Percentiles rank a stretch among this genome's conserved stretches.
Evolutionary conservation across 2,113 vertebrate genomes (phyloP).

Genomic region (Pica pica): DNA sequence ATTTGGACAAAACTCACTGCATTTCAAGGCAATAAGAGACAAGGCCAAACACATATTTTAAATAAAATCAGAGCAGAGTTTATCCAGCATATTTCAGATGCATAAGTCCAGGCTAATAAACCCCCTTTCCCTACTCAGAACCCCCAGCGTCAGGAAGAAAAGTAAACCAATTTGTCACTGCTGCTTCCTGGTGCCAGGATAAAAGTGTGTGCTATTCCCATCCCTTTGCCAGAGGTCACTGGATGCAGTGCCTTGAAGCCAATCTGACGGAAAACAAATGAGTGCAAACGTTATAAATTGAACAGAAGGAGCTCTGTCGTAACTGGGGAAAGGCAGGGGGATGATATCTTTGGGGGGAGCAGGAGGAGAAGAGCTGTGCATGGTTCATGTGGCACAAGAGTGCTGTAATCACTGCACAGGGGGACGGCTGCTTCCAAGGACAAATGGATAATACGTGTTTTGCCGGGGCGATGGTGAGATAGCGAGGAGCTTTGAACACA

Average conservation of each 20-base stretch:
- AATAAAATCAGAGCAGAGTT: not conserved
- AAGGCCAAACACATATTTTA: not conserved
- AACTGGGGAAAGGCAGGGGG: not conserved
- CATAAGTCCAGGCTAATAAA: not conserved
- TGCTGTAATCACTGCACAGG: not conserved
- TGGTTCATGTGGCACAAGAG: not conserved
- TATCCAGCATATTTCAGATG: not conserved
- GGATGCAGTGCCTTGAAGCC: slow-evolving; percentile 27
- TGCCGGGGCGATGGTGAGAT: not conserved
- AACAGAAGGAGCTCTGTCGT: not conserved
- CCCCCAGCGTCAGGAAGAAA: slow-evolving; percentile 44
- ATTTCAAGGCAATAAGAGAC: not conserved
- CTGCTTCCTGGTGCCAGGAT: slow-evolving; percentile 55
- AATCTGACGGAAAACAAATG: slow-evolving; percentile 61
- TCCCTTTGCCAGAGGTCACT: slow-evolving; percentile 65
- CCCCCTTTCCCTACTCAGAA: not conserved
- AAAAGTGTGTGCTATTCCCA: slow-evolving; percentile 15
- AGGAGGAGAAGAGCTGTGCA: not conserved
- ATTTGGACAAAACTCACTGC: not conserved
- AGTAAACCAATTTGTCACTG: slow-evolving; percentile 68
- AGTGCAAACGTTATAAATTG: slow-evolving; percentile 13
- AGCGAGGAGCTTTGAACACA: not conserved
- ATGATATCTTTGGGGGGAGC: slow-evolving; percentile 19
- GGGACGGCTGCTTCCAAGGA: slow-evolving; percentile 51
- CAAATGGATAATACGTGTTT: slow-evolving; percentile 44